Base-by-base conservation (phyloP, 2,888 invertebrate genomes). In the Ectemnius cavifrons region DNA sequence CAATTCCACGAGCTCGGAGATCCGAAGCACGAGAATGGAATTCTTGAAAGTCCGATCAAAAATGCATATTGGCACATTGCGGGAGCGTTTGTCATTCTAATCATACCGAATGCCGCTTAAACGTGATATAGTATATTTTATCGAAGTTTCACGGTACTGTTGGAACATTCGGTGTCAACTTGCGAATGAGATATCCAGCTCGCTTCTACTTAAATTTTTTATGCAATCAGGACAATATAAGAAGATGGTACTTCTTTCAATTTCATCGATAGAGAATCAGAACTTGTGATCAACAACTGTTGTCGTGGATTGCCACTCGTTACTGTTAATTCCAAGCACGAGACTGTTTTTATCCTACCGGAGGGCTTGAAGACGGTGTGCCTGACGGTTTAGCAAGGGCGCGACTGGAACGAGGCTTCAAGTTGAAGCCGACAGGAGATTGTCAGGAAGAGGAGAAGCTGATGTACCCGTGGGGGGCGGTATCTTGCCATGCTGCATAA, bases 401-500 rank as follows among this genome's bases (percentile, higher is more conserved):
- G 67, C 63, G 75, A 75, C 56, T 67, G 74, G 67, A 49, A 65
- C 62, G 70, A 62, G 69, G n/a, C 47, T 68, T 56, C 6, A 60
- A 59, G 62, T 61, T 70, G 70, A 46, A 59, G 62, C 65, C 75
- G 70, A 46, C 75, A 47, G 28, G 46, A 75, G 75, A 70, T 62
- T 65, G 57, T 47, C 58, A 61, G 62, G 73, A 67, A 61, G 70
- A 70, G 52, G 61, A 60, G 72, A 61, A 71, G 74, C 65, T 69
- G 65, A 37, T 37, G 68, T 70, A 60, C 66, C 66, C 49, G 56
- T 69, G 72, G 59, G 58, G 28, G 8, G 61, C 61, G 59, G 37
- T 37, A 37, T 68, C 64, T 73, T 75, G 63, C 67, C 65, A 79
- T 63, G 70, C 49, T 83, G 83, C 82, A 82, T 82, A 82, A 82